phyloP scores from a whole-genome alignment of 2,113 vertebrate species.

The Plecturocebus donacophilus region DNA sequence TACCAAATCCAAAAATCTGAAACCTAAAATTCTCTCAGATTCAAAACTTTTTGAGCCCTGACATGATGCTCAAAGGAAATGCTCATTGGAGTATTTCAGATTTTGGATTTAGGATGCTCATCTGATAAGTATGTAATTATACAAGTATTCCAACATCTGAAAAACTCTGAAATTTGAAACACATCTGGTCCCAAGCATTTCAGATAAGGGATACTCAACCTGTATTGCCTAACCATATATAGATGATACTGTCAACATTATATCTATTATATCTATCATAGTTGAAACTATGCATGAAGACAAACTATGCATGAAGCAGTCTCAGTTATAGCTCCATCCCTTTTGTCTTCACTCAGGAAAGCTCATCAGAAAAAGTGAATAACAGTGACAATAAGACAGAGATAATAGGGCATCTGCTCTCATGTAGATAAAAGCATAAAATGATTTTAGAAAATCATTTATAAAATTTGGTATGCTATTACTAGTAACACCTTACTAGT shows the following conservation, averaged over 20 bases:
- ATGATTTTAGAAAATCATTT: not conserved
- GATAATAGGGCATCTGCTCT: not conserved
- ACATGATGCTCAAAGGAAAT: not conserved
- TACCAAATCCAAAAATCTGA: not conserved
- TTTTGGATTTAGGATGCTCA: not conserved
- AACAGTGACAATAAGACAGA: not conserved
- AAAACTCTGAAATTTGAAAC: not conserved
- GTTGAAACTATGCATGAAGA: no score
- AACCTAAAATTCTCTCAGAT: not conserved
- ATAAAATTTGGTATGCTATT: not conserved
- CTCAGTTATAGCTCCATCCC: rapidly evolving
- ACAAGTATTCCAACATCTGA: not conserved
- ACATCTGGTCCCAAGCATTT: not conserved
- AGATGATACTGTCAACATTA: not conserved
- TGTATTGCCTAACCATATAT: not conserved
- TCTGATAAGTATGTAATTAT: not conserved
- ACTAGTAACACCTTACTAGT: not conserved
- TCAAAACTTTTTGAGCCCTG: not conserved
- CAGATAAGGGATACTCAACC: not conserved
- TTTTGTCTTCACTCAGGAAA: not conserved
- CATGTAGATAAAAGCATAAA: not conserved
- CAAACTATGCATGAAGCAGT: not conserved
- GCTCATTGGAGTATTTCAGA: not conserved
- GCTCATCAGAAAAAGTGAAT: slow-evolving; percentile 2
- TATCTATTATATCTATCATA: no score